Base-by-base conservation (phyloP, 1,140 invertebrate genomes). In the Piezodorus guildinii region DNA sequence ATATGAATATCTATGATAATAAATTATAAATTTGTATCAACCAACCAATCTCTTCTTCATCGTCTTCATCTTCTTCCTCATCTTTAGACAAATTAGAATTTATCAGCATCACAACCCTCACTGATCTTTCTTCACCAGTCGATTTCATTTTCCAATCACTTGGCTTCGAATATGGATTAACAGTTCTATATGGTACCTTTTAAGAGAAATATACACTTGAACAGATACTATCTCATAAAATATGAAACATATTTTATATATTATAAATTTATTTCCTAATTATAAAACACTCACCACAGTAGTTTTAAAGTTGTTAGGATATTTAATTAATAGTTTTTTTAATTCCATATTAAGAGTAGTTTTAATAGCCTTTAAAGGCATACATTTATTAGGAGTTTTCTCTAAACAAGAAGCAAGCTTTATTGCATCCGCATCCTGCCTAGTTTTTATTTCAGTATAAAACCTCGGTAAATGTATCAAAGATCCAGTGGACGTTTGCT, bases 391-490 rank as follows among this genome's bases (percentile, higher is more conserved):
- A 4, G 80, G 77, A 66, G 78, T 79, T 0, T 70, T 71, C 68
- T 80, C 79, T 4, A 87, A 71, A 52, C 80, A 76, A 45, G 80
- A 75, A 1, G 83, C 75, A 21, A 85, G 73, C 65, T 77, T 73
- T 67, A 84, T 78, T 0, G 79, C 75, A 27, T 83, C 71, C 8
- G 77, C 71, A 23, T 80, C 72, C 45, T 77, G 72, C 67, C 81
- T 83, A 16, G 80, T 77, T 71, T 80, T 81, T 15, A 79, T 74
- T 65, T 79, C 77, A 3, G 74, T 74, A 70, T 77, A 85, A 71
- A 85, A 87, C 64, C 81, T 73, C 8, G 77, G 72, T 25, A 87
- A 73, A 70, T 85, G 83, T 27, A 85, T 66, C 12, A 85, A 70
- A 64, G 75, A 78, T 15, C 80, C 78, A 62, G 71, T 74, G 44